phyloP scores from a whole-genome alignment of 2,888 invertebrate genomes.

The Phengaris arion region DNA sequence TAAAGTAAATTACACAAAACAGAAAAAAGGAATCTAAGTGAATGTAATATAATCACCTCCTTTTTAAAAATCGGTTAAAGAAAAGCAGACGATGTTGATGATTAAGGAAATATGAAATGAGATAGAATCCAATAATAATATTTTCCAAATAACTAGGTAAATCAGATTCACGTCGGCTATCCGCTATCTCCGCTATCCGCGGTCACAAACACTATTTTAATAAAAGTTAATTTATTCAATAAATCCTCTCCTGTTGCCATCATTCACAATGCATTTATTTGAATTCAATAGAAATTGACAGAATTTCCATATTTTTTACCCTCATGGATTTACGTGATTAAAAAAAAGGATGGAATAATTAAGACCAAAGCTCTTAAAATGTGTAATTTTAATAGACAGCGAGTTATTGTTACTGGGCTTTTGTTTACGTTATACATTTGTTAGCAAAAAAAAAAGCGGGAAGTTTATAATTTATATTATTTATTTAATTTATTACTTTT shows the following conservation, averaged over 20 bases:
- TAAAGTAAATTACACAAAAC: too few species aligned
- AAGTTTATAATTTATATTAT: too few species aligned
- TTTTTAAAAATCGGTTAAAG: too few species aligned
- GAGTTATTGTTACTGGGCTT: not conserved
- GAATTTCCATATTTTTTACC: conserved; percentile 26
- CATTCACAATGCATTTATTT: conserved; percentile 52
- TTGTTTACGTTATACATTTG: not conserved
- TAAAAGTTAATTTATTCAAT: conserved; percentile 75
- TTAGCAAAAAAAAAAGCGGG: too few species aligned
- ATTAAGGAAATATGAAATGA: not conserved
- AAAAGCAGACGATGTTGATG: not conserved
- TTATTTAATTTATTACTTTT: too few species aligned
- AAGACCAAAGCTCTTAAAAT: not conserved
- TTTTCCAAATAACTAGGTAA: conserved; percentile 48
- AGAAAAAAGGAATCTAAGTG: too few species aligned
- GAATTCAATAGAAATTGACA: conserved; percentile 43
- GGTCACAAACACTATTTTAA: conserved; percentile 69
- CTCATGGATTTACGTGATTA: conserved; percentile 5
- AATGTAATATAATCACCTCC: too few species aligned
- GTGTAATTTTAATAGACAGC: not conserved
- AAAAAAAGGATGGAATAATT: conserved; percentile 2
- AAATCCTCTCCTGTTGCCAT: conserved; percentile 53
- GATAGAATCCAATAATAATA: not conserved
- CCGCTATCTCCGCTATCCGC: conserved; percentile 34
- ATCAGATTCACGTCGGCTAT: conserved; percentile 46